Base-by-base conservation (phyloP, 2,888 invertebrate species). In the Apamea anceps region DNA sequence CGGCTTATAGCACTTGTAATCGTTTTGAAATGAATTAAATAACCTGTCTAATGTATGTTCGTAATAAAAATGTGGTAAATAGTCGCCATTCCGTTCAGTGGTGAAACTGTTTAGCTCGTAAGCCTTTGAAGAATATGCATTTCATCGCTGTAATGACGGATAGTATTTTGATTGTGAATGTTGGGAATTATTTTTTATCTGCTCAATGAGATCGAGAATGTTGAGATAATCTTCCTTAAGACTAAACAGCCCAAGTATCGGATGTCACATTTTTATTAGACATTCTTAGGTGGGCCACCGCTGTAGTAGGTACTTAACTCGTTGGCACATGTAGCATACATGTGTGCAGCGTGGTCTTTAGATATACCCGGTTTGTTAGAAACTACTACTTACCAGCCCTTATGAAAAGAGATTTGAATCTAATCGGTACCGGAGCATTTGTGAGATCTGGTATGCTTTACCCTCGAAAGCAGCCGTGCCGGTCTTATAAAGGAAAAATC, bases 41-140 rank as follows among this genome's bases (percentile, higher is more conserved):
- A 81, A 85, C 66, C 75, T 54, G 73, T 57, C 62, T 87, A 81
- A 85, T 81, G 85, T 85, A 87, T 72, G 75, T 75, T 85, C 12
- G 81, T 81, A 75, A 87, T 87, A 85, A 87, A 86, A 85, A 73
- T 73, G 81, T 75, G 75, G 62, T 81, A 66, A 85, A 81, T 72
- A 72, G 80, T 75, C 65, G 75, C 76, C 80, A 80, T 84, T 87
- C 57, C 65, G 67, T 80, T 85, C 57, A 65, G 73, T 76, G 42
- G 67, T 76, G 32, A 73, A 74, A 76, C 73, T 63, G 15, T 66
- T 67, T 75, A 65, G 70, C 45, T 63, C 70, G 25, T 54, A 60
- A 86, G 67, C 42, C 32, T 81, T 72, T 77, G 60, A 63, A n/a
- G 48, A 32, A 57, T 79, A 68, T 62, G 72, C 60, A 51, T 76